These are phyloP conservation scores for Chrysopilus asiliformis DNA, from an alignment of 2,888 invertebrate genomes.

Conservation along the genomic window DNA sequence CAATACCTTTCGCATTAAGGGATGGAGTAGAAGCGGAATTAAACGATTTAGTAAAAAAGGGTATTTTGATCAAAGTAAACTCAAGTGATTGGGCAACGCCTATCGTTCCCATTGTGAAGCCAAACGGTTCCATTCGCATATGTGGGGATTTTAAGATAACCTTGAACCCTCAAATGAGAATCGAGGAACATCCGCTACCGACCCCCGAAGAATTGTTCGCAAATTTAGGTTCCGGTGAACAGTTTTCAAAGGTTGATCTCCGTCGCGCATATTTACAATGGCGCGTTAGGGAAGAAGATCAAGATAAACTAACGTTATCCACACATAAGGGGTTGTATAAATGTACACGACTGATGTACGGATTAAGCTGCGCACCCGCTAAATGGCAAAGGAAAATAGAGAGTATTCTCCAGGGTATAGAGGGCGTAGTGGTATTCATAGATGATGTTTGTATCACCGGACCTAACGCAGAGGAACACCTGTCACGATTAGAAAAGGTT, in stretches of 20 bases:
- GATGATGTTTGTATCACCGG: slow-evolving; percentile 24
- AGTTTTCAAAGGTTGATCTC: slow-evolving; percentile 3
- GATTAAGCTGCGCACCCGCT: neutral
- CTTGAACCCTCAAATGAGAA: slow-evolving; percentile 7
- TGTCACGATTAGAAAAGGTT: slow-evolving; percentile 17
- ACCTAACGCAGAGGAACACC: slow-evolving; percentile 16
- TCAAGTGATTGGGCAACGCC: slow-evolving; percentile 23
- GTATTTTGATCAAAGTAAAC: too few relatives aligned
- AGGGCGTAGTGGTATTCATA: slow-evolving; percentile 19
- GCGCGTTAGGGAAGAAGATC: slow-evolving; percentile 17
- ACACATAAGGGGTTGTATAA: neutral
- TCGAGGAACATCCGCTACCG: slow-evolving; percentile 7
- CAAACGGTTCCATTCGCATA: slow-evolving; percentile 19
- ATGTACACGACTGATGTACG: neutral
- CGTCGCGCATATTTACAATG: slow-evolving; percentile 1
- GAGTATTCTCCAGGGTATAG: slow-evolving; percentile 18
- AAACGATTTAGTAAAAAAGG: too few relatives aligned
- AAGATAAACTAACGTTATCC: slow-evolving; percentile 14
- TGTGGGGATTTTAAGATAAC: slow-evolving; percentile 15
- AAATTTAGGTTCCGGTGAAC: slow-evolving; percentile 4
- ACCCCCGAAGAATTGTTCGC: slow-evolving; percentile 7
- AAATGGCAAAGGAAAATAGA: slow-evolving; percentile 13
- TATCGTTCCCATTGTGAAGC: slow-evolving; percentile 26
- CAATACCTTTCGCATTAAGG: too few relatives aligned
- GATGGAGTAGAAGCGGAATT: too few relatives aligned